These are phyloP conservation scores for Kradibia gibbosae DNA, from an alignment of 1,140 invertebrate species.

Conservation along the genomic window DNA sequence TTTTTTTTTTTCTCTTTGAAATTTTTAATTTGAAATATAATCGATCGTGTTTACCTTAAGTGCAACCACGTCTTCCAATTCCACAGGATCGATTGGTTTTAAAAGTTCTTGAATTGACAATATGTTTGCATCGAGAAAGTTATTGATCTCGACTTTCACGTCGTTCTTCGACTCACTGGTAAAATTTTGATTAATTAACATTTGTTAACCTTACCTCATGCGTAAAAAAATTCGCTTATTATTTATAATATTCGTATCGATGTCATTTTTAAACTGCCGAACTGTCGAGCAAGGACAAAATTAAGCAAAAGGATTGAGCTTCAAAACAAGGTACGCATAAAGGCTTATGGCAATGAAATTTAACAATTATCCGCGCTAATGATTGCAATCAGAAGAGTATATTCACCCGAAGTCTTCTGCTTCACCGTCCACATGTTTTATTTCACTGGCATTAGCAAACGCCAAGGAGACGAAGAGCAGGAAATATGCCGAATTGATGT, in stretches of 20 bases:
- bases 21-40: not conserved
- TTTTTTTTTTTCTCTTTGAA: no score
- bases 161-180: not conserved
- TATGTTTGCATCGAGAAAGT: constrained; percentile 11
- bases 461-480: not conserved
- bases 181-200: not conserved
- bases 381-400: not conserved
- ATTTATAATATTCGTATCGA: no score
- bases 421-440: not conserved
- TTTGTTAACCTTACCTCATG: no score
- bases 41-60: not conserved
- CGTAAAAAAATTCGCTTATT: no score
- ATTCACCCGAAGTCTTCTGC: not conserved
- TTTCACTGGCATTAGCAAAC: not conserved
- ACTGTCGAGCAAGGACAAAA: no score
- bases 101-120: not conserved
- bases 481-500: not conserved
- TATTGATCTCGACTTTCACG: not conserved
- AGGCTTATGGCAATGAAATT: not conserved
- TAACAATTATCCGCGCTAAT: not conserved
- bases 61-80: not conserved
- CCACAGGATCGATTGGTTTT: not conserved
- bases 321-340: no score
- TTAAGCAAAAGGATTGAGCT: no score
- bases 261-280: no score